Percentiles rank a stretch among this genome's conserved stretches.
Evolutionary conservation across 2,888 invertebrate genomes (phyloP).

Genomic region (Plemyria rubiginata): DNA sequence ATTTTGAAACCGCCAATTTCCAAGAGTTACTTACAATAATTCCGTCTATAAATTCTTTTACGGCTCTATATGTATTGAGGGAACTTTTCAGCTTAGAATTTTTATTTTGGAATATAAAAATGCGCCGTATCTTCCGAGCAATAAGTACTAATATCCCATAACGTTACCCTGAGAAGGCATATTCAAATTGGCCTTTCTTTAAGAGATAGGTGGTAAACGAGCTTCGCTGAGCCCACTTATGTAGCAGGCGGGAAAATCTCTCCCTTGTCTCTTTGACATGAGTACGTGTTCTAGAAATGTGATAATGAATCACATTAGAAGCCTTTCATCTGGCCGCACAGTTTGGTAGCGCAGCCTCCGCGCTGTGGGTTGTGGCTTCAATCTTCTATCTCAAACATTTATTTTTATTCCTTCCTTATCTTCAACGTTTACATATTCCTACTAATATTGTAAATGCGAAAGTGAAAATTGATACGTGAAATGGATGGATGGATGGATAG

Average conservation of each 20-base stretch:
- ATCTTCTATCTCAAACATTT: background rate
- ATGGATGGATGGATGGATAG: too few relatives aligned
- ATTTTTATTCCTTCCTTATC: too few relatives aligned
- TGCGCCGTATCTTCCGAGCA: slow-evolving; percentile 9
- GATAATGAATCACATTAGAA: background rate
- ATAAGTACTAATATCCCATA: slow-evolving; percentile 26
- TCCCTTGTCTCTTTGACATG: slow-evolving; percentile 16
- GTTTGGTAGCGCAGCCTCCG: background rate
- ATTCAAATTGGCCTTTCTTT: slow-evolving; percentile 29
- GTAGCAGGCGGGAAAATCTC: slow-evolving; percentile 13
- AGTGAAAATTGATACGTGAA: too few relatives aligned
- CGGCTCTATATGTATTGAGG: slow-evolving; percentile 7
- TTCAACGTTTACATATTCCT: too few relatives aligned
- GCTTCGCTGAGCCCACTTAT: slow-evolving; percentile 29
- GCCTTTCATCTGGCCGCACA: background rate
- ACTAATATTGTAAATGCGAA: too few relatives aligned
- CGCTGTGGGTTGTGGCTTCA: background rate
- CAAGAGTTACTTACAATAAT: slow-evolving; percentile 11
- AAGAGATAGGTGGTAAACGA: slow-evolving; percentile 26
- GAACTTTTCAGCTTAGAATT: slow-evolving; percentile 3
- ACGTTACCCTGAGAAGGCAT: slow-evolving; percentile 8
- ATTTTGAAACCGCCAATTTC: slow-evolving; percentile 9
- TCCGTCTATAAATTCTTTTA: slow-evolving; percentile 9
- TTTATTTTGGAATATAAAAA: slow-evolving; percentile 14
- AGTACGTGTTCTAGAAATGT: background rate